Conservation (phyloP, 2,113 vertebrate species). For the Anser brachyrhynchus region DNA sequence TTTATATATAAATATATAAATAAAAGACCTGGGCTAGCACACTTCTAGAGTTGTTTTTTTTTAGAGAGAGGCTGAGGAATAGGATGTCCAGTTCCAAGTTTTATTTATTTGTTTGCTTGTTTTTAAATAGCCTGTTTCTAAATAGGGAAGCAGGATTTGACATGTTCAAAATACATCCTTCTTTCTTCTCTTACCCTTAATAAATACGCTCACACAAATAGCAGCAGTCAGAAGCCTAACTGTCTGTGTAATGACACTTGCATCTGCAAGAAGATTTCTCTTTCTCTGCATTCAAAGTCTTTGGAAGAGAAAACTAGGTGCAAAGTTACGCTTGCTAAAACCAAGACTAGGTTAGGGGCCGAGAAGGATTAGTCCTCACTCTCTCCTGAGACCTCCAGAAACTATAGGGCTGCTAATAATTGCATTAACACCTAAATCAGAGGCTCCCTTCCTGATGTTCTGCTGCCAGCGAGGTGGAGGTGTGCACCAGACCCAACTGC, state of each 20-base stretch:
- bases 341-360: neutral
- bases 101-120: neutral
- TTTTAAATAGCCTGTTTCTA: conserved; percentile 41
- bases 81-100: neutral
- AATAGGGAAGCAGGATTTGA: neutral
- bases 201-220: conserved; percentile 47
- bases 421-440: neutral
- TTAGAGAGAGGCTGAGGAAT: neutral
- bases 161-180: conserved; percentile 3
- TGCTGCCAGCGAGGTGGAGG: neutral
- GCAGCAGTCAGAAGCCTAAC: conserved; percentile 29
- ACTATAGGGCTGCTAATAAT: neutral
- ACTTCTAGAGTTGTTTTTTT: neutral
- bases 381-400: neutral
- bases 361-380: neutral
- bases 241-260: conserved; percentile 26
- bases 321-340: neutral
- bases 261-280: conserved; percentile 46
- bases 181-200: conserved; percentile 34
- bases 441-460: fast-evolving
- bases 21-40: neutral
- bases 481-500: neutral
- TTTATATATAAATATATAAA: no score
- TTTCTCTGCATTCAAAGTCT: neutral
- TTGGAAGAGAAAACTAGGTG: neutral